Evolutionary conservation across 2,888 invertebrate species (phyloP).

Genomic region (Ochropleura plecta): DNA sequence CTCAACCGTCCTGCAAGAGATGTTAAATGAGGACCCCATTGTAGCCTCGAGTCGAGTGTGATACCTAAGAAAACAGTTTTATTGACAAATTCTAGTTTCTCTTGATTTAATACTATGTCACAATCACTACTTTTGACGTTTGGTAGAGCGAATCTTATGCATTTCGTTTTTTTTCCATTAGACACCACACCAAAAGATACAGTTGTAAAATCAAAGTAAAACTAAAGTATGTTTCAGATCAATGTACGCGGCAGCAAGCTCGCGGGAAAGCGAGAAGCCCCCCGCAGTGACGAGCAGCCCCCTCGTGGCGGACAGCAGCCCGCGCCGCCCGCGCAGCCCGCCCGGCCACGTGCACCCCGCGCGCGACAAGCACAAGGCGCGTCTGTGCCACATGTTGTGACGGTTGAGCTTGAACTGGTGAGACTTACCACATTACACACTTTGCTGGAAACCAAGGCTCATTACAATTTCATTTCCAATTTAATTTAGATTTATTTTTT

Average conservation of each 20-base stretch:
- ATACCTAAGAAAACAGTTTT: too few relatives aligned
- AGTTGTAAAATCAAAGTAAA: constrained; percentile 74
- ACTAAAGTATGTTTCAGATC: constrained; percentile 87
- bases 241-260: constrained; percentile 86
- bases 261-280: constrained; percentile 74
- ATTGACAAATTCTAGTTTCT: too few relatives aligned
- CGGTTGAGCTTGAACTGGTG: constrained; percentile 88
- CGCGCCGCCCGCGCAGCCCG: too few relatives aligned
- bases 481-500: too few relatives aligned
- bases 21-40: too few relatives aligned
- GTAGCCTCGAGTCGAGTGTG: too few relatives aligned
- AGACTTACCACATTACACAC: constrained; percentile 52
- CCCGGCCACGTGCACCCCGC: constrained; percentile 60
- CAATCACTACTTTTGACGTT: too few relatives aligned
- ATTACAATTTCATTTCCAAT: neutral
- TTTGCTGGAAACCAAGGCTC: neutral
- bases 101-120: too few relatives aligned
- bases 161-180: too few relatives aligned
- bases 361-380: constrained; percentile 82
- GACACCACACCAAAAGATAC: constrained; percentile 70
- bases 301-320: neutral
- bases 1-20: too few relatives aligned
- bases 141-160: too few relatives aligned
- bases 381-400: constrained; percentile 90
- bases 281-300: constrained; percentile 73